phyloP scores from a whole-genome alignment of 2,888 invertebrate genomes.

The Ornithoptera priamus region DNA sequence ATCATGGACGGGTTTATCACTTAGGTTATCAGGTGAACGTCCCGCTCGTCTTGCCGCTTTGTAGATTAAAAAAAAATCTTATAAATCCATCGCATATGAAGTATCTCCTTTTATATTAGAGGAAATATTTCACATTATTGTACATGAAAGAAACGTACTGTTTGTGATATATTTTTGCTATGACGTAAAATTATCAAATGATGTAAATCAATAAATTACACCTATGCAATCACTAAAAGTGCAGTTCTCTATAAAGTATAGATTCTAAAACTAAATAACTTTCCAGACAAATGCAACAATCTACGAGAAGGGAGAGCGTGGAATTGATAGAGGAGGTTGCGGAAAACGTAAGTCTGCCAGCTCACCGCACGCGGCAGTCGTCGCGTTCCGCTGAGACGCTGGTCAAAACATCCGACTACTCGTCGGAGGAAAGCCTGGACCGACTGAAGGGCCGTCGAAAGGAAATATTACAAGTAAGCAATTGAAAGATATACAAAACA shows the following conservation, averaged over 20 bases:
- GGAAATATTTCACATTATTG: too few species aligned
- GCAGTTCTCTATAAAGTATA: not conserved
- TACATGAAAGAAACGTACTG: too few species aligned
- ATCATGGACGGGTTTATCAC: too few species aligned
- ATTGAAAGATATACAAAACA: not conserved
- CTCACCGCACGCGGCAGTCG: conserved; percentile 58
- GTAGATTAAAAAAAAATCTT: too few species aligned
- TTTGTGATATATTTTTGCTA: too few species aligned
- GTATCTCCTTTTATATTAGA: too few species aligned
- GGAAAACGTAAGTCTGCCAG: conserved; percentile 47
- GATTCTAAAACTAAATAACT: not conserved
- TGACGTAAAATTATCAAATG: too few species aligned
- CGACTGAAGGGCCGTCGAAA: conserved; percentile 54
- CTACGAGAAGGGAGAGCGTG: conserved; percentile 42
- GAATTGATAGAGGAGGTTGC: conserved; percentile 53
- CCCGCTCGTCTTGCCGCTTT: too few species aligned
- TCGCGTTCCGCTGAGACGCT: conserved; percentile 51
- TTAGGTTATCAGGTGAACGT: too few species aligned
- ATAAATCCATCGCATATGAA: too few species aligned
- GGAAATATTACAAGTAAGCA: conserved; percentile 65
- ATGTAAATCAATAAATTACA: too few species aligned
- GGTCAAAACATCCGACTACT: conserved; percentile 82
- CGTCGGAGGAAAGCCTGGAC: conserved; percentile 70
- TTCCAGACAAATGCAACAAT: conserved; percentile 58
- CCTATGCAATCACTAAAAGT: too few species aligned